Conservation (phyloP, 2,888 invertebrate genomes). For the Conus canariensis region DNA sequence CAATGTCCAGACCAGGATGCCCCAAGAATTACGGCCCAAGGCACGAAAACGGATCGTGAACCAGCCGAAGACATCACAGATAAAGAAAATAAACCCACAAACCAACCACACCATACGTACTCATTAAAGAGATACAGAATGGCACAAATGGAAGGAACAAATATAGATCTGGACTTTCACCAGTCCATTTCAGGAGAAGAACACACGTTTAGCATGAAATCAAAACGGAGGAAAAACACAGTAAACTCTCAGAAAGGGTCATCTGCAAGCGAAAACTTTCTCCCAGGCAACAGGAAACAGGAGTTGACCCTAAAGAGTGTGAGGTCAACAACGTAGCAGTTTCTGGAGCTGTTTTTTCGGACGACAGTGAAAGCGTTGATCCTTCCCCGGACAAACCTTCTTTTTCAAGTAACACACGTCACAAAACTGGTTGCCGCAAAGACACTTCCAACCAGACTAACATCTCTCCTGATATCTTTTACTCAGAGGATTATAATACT, state of each 20-base stretch:
- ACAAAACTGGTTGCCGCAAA: background rate
- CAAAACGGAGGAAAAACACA: slow-evolving; percentile 1
- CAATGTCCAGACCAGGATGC: background rate
- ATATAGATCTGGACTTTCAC: background rate
- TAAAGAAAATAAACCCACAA: background rate
- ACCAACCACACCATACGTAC: background rate
- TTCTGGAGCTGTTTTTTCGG: background rate
- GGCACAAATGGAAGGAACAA: background rate
- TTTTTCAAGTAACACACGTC: background rate
- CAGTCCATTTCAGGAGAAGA: background rate
- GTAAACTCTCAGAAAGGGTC: slow-evolving; percentile 16
- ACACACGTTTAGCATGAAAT: background rate
- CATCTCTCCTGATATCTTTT: slow-evolving; percentile 2
- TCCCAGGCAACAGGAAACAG: background rate
- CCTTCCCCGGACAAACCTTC: background rate
- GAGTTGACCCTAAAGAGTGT: background rate
- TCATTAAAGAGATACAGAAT: background rate
- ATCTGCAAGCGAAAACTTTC: slow-evolving; percentile 20
- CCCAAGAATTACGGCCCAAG: background rate
- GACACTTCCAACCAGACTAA: background rate
- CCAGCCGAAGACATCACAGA: background rate
- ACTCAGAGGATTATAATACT: background rate
- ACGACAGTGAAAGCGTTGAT: background rate
- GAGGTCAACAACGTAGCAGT: background rate
- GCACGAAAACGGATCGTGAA: background rate